A percentile compares a stretch with the other conserved stretches of the same genome.
phyloP scores from a whole-genome alignment of 2,113 vertebrate species.

The Gambusia affinis region DNA sequence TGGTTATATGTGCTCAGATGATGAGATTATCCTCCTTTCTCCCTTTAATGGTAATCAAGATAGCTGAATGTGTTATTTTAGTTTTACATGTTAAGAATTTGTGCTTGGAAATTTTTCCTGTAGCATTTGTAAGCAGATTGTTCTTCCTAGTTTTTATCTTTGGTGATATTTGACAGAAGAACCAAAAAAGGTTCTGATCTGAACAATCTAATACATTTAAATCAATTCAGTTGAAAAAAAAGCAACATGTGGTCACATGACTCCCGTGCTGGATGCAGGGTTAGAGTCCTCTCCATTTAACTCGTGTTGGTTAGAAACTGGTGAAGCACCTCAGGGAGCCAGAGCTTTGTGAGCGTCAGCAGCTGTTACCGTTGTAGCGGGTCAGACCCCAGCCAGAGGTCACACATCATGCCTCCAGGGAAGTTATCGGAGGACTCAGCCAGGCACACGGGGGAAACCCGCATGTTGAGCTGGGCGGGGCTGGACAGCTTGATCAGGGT shows the following conservation, averaged over 20 bases:
- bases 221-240: too few species aligned
- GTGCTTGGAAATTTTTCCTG: too few species aligned
- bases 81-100: not conserved
- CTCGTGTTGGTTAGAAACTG: not conserved
- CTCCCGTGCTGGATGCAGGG: too few species aligned
- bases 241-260: too few species aligned
- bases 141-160: too few species aligned
- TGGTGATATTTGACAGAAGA: too few species aligned
- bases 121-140: not conserved
- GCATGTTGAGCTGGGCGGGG: conserved; percentile 64
- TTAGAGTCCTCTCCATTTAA: too few species aligned
- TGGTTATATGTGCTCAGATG: too few species aligned
- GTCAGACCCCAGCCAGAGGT: conserved; percentile 52
- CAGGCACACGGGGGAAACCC: conserved; percentile 83
- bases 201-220: too few species aligned
- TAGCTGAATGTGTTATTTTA: not conserved
- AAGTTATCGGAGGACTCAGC: conserved; percentile 72
- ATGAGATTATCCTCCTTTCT: too few species aligned
- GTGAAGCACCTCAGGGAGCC: not conserved
- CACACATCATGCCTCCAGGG: conserved; percentile 73
- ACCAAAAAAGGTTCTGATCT: too few species aligned
- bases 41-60: too few species aligned
- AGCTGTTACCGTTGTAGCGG: not conserved
- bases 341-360: not conserved
- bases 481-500: conserved; percentile 81